phyloP scores from a whole-genome alignment of 2,888 invertebrate species.

The Drosophila melanosoma region DNA sequence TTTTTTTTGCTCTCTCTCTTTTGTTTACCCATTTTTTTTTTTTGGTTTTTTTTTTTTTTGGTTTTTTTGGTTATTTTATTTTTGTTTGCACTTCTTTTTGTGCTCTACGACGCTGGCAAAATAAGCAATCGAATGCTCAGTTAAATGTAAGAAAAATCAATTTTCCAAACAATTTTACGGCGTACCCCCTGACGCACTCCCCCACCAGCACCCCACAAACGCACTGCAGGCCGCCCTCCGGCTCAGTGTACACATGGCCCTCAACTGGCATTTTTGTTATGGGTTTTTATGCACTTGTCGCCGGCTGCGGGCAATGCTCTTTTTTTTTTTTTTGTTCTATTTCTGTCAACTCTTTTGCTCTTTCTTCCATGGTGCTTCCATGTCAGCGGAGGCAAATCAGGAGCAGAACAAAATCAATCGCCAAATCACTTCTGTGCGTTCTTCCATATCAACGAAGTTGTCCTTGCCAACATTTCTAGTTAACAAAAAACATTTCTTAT shows the following conservation, averaged over 20 bases:
- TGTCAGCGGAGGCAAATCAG: conserved; percentile 57
- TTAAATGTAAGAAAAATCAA: conserved; percentile 82
- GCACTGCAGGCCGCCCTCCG: neutral
- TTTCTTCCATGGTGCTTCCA: conserved; percentile 20
- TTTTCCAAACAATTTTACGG: conserved; percentile 81
- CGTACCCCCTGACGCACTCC: conserved; percentile 39
- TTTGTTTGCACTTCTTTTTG: conserved; percentile 35
- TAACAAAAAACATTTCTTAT: conserved; percentile 29
- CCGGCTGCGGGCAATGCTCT: conserved; percentile 80
- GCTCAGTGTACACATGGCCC: conserved; percentile 7
- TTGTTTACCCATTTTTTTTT: conserved; percentile 19
- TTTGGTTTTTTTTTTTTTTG: conserved; percentile 15
- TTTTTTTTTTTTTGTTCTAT: conserved; percentile 27
- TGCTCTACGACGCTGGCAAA: conserved; percentile 59
- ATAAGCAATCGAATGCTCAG: conserved; percentile 82
- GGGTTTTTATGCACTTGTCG: conserved; percentile 80
- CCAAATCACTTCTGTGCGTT: conserved; percentile 83
- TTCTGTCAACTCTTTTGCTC: conserved; percentile 16
- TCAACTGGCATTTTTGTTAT: conserved; percentile 48
- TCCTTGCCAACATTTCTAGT: conserved; percentile 55
- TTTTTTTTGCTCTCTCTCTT: neutral
- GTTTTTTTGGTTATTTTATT: conserved; percentile 15
- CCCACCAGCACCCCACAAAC: neutral
- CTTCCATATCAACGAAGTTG: conserved; percentile 41
- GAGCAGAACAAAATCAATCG: conserved; percentile 81